A percentile compares a stretch with the other conserved stretches of the same genome.
Conservation (phyloP, 1,140 invertebrate genomes). For the Aphelenchoides besseyi region DNA sequence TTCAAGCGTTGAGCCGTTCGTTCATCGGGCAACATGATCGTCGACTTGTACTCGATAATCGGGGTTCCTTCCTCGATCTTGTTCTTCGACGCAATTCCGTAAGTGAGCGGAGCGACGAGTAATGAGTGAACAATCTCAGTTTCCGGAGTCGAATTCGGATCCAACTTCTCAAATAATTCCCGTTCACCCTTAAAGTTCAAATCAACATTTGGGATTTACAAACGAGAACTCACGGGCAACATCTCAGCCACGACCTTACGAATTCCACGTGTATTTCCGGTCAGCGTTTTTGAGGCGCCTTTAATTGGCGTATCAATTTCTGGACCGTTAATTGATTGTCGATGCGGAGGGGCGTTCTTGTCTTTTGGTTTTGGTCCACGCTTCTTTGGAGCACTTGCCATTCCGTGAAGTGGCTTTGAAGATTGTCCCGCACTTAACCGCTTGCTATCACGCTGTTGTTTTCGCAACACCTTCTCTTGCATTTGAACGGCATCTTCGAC, state of each 20-base stretch:
- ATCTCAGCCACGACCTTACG: not conserved
- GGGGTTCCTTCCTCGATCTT: conserved; percentile 17
- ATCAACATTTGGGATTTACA: not conserved
- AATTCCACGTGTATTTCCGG: not conserved
- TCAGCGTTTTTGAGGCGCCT: not conserved
- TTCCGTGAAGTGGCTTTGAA: not conserved
- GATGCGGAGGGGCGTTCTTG: not conserved
- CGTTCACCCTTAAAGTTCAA: not conserved
- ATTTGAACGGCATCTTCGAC: not conserved
- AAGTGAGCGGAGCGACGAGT: conserved; percentile 35
- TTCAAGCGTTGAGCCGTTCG: not conserved
- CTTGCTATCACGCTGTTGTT: no score
- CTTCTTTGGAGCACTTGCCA: not conserved
- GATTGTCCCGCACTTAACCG: not conserved
- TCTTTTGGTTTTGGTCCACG: not conserved
- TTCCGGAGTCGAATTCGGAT: not conserved
- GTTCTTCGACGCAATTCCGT: conserved; percentile 37
- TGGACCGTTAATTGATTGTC: not conserved
- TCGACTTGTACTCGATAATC: conserved; percentile 37
- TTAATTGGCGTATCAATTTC: not conserved
- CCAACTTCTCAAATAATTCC: not conserved
- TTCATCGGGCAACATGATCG: not conserved
- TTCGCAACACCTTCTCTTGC: conserved; percentile 17
- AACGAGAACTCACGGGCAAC: not conserved
- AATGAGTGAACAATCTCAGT: not conserved